These are phyloP conservation scores for Tenualosa ilisha DNA, from an alignment of 2,797 vertebrate species.

Conservation along the genomic window DNA sequence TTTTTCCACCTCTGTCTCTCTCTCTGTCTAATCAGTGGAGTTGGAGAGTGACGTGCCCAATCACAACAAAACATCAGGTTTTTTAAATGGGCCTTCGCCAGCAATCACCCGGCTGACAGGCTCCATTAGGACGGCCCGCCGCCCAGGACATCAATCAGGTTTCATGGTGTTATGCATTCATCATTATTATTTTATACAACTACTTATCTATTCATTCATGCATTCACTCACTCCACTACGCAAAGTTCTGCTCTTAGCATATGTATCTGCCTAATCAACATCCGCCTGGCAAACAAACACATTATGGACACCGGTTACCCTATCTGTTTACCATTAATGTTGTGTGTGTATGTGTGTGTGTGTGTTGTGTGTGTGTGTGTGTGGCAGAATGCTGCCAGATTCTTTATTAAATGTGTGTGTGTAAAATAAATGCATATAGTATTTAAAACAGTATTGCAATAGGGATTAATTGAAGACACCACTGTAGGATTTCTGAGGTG, in stretches of 20 bases:
- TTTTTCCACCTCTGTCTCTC: conserved; percentile 77
- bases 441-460: background rate
- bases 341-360: background rate
- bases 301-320: conserved; percentile 59
- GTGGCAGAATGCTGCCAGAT: background rate
- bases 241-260: conserved; percentile 62
- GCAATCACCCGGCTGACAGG: conserved; percentile 90
- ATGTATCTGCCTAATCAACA: conserved; percentile 62
- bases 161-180: conserved; percentile 76
- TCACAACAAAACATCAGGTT: conserved; percentile 99
- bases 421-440: background rate
- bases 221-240: background rate
- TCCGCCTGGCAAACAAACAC: conserved; percentile 68
- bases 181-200: conserved; percentile 77
- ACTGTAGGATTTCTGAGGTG: background rate
- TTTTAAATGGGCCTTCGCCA: conserved; percentile 88
- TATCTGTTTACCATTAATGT: conserved; percentile 41
- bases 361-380: too few species aligned
- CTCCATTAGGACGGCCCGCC: conserved; percentile 87
- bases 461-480: background rate
- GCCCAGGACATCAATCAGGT: conserved; percentile 94
- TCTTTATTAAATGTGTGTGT: background rate
- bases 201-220: conserved; percentile 73
- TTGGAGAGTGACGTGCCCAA: conserved; percentile 97
- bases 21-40: conserved; percentile 96